These are phyloP conservation scores for Orthonyx spaldingii DNA, from an alignment of 2,113 vertebrate species.

Conservation along the genomic window DNA sequence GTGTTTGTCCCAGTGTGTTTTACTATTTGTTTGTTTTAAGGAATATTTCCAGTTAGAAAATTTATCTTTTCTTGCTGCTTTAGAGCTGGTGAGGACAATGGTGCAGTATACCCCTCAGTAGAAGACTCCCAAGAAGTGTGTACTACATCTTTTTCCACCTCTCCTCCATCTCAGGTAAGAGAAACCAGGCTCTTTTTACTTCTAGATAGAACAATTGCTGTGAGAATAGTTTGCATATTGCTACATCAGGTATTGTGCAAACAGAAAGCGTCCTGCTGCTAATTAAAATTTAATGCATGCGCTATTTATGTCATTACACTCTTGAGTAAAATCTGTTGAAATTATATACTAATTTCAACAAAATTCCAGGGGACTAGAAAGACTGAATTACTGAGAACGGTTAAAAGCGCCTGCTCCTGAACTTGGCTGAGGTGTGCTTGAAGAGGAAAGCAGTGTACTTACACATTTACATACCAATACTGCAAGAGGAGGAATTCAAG, in stretches of 20 bases:
- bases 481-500: neutral
- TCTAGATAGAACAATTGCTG: neutral
- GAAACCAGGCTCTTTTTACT: neutral
- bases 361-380: neutral
- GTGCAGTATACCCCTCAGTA: conserved; percentile 78
- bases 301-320: neutral
- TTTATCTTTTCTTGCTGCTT: neutral
- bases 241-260: neutral
- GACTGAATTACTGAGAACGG: neutral
- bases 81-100: conserved; percentile 83
- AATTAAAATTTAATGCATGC: neutral
- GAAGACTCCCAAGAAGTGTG: conserved; percentile 98
- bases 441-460: neutral
- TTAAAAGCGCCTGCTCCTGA: neutral
- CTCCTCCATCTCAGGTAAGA: conserved; percentile 93
- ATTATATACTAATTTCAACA: neutral
- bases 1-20: neutral
- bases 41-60: neutral
- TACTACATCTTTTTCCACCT: conserved; percentile 97
- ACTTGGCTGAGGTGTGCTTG: neutral
- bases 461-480: neutral
- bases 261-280: neutral
- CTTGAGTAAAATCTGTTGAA: neutral
- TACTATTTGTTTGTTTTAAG: neutral
- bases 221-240: neutral